Evolutionary conservation across 2,797 vertebrate genomes (phyloP), one percentile per base, ranked within the genome.

Genomic region (Apogon hyalosoma): DNA sequence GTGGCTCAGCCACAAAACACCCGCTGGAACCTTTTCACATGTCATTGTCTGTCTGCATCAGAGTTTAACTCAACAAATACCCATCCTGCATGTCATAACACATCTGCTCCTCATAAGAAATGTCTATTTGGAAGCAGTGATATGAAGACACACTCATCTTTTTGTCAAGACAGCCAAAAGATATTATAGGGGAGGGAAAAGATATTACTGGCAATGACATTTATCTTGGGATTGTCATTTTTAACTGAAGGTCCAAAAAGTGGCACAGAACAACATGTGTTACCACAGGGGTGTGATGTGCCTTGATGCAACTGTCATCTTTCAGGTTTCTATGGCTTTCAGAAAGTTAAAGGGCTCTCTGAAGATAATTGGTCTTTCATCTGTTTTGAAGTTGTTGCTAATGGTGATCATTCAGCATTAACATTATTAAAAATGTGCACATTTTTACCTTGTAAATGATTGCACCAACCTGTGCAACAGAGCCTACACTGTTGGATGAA

Each of bases 1-100:
- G 80, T 83, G 79, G 81, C 70, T 81, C 73, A 71, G 58, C 59
- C 61, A 71, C 79, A 72, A 83, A 87, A 85, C 79, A 85, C 69
- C 85, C 80, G 74, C 75, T 79, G 73, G 85, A 85, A 83, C 63
- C 55, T 78, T 87, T 87, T 83, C 79, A 73, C 77, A 87, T 88
- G 86, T 92, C 88, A 88, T 66, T 86, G 84, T 84, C 78, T 76
- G 72, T 86, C 67, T 87, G 21, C 60, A 82, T 91, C 85, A 90
- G 58, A 47, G 73, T 71, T 69, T 78, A 73, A 69, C 72, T 79
- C 81, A 77, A 86, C 66, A 76, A 74, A 80, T 78, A 85, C 67
- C 69, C 67, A 66, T 77, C 74, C 88, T 73, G 75, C 62, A 78
- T 64, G 83, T 87, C 85, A 80, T 46, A 75, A 86, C 82, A 79